phyloP scores from a whole-genome alignment of 2,113 vertebrate species.

The Camelus bactrianus region DNA sequence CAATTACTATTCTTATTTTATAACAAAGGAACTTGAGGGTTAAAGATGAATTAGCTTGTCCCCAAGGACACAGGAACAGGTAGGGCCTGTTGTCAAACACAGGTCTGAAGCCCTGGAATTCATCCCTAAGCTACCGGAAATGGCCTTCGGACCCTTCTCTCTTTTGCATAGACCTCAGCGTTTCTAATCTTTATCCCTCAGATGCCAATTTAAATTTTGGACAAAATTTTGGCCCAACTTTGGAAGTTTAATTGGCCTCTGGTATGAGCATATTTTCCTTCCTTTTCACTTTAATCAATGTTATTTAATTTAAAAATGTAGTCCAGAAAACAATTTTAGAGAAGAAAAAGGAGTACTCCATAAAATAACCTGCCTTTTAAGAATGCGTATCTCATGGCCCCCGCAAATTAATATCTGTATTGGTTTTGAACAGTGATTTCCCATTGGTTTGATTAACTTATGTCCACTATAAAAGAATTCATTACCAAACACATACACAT shows the following conservation, averaged over 20 bases:
- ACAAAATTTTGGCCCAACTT: slow-evolving; percentile 27
- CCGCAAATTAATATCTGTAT: background rate
- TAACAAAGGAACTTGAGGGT: background rate
- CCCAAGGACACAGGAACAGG: background rate
- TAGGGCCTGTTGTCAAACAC: background rate
- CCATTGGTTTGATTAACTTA: slow-evolving; percentile 27
- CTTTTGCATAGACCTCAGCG: background rate
- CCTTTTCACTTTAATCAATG: background rate
- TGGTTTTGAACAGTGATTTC: slow-evolving; percentile 54
- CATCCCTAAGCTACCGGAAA: background rate
- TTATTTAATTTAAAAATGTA: slow-evolving; percentile 51
- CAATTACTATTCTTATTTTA: slow-evolving; percentile 31
- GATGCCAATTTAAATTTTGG: slow-evolving; percentile 1
- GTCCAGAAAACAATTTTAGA: slow-evolving; percentile 59
- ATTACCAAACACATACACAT: background rate
- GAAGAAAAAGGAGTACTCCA: background rate
- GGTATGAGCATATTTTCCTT: background rate
- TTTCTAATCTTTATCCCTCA: slow-evolving; percentile 30
- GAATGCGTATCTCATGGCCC: background rate
- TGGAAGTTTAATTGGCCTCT: slow-evolving; percentile 35
- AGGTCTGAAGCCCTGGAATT: background rate
- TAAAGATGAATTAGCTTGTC: slow-evolving; percentile 7
- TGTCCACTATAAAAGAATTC: slow-evolving; percentile 4
- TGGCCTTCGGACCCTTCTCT: background rate
- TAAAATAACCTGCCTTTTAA: slow-evolving; percentile 35